phyloP scores from a whole-genome alignment of 2,113 vertebrate species.

The Melospiza melodia region DNA sequence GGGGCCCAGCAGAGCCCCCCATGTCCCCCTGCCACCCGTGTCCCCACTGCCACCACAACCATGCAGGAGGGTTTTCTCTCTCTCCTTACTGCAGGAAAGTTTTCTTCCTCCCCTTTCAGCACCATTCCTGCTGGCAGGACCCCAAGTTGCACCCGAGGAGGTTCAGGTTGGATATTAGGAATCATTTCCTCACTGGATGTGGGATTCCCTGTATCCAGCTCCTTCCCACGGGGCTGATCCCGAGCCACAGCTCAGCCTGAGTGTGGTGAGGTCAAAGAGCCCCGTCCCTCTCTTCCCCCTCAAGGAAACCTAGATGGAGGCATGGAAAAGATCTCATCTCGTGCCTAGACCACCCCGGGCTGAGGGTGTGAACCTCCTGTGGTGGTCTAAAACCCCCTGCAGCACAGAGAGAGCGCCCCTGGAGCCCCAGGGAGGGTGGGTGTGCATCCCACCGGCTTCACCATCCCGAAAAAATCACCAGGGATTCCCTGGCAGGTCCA shows the following conservation, averaged over 20 bases:
- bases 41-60: not conserved
- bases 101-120: not conserved
- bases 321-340: not conserved
- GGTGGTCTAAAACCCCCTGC: not conserved
- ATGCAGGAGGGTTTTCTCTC: not conserved
- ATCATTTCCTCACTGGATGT: not conserved
- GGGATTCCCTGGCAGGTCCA: not conserved
- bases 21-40: accelerated
- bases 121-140: not conserved
- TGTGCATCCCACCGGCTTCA: not conserved
- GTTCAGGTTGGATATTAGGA: not conserved
- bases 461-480: not conserved
- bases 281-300: not conserved
- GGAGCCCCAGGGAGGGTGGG: not conserved
- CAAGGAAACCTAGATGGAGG: not conserved
- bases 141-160: not conserved
- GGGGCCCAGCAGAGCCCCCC: not conserved
- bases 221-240: not conserved
- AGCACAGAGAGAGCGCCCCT: not conserved
- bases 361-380: not conserved
- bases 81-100: accelerated
- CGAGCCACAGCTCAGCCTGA: not conserved
- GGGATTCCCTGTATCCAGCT: not conserved
- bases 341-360: not conserved
- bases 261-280: not conserved